Evolutionary conservation across 2,113 vertebrate genomes (phyloP), one percentile per base, ranked within the genome.

Genomic region (Protomyctophum bolini): DNA sequence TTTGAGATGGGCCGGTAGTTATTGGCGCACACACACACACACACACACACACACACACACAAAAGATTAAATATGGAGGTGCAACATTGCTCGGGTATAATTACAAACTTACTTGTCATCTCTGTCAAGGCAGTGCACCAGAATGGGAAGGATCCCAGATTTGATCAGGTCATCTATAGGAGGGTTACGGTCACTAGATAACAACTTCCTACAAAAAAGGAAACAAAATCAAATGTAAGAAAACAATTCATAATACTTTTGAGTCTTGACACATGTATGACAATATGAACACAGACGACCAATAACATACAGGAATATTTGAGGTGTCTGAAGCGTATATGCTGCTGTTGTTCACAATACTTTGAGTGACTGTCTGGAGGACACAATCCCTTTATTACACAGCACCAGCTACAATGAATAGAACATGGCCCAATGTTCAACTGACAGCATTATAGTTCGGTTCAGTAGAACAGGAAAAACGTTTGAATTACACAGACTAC

Each of bases 81-180:
- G 2, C 21, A 46, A 70, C 48, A 50, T 29, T 0, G 9, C 12
- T 56, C 33, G 33, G 33, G 29, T 49, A 69, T 29, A n/a, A n/a
- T n/a, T n/a, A 58, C 49, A 12, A 28, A 83, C 96, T 95, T 93
- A 99, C 97, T 99, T 99, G 93, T 99, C 98, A 92, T 98, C 97
- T 94, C 97, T 94, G 90, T 99, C 97, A 92, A 99, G 94, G 92
- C 98, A 99, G 91, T 98, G 97, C 60, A 99, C 98, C 92, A 99
- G 87, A 86, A 99, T 99, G 74, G 97, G 98, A 86, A 99, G 94
- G 93, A 99, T 99, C 86, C 98, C 98, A 91, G 97, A 99, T 86
- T 98, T 97, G 85, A 99, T 99, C 86, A 99, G 94, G 85, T 99
- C 98, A 14, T 99, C 97, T 55, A 99, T 99, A 63, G 98, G 98